phyloP scores from a whole-genome alignment of 2,888 invertebrate genomes.

The Anoplius nigerrimus region DNA sequence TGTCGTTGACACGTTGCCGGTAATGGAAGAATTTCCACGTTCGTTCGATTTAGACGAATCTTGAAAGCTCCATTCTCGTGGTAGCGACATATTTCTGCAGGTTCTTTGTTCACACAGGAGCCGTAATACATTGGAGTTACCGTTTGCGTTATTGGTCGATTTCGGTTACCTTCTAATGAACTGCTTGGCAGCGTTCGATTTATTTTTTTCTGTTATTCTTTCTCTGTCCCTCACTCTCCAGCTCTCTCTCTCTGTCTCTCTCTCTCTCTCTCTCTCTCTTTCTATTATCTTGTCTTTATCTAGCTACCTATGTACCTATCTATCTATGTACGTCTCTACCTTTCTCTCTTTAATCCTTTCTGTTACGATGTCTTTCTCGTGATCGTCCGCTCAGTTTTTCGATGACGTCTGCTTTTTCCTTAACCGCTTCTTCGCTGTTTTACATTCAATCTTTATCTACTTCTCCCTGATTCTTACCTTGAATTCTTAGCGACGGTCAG shows the following conservation, averaged over 20 bases:
- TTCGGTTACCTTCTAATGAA: slow-evolving; percentile 23
- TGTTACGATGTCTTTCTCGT: slow-evolving; percentile 12
- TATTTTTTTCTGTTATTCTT: not conserved
- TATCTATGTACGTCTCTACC: not conserved
- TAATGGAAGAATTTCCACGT: slow-evolving; percentile 39
- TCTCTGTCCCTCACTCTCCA: not conserved
- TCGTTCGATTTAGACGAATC: slow-evolving; percentile 75
- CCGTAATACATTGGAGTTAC: slow-evolving; percentile 73
- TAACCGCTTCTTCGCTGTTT: not conserved
- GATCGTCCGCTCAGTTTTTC: not conserved
- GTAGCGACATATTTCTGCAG: slow-evolving; percentile 77
- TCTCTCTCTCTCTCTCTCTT: not conserved
- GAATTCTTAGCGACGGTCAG: not conserved
- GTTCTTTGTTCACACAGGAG: slow-evolving; percentile 64
- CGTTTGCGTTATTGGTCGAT: slow-evolving; percentile 51
- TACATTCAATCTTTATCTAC: slow-evolving; percentile 15
- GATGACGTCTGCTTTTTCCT: not conserved
- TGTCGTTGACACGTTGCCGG: slow-evolving; percentile 47
- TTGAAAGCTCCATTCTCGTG: slow-evolving; percentile 79
- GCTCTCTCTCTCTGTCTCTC: not conserved
- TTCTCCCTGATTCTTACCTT: slow-evolving; percentile 7
- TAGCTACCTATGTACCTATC: not conserved
- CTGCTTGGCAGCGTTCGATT: slow-evolving; percentile 3
- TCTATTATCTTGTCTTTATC: slow-evolving; percentile 3
- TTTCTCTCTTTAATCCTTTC: slow-evolving; percentile 4